Percentiles rank a stretch among this genome's conserved stretches.
Evolutionary conservation across 2,888 invertebrate species (phyloP).

Genomic region (Opisthograptis luteolata): DNA sequence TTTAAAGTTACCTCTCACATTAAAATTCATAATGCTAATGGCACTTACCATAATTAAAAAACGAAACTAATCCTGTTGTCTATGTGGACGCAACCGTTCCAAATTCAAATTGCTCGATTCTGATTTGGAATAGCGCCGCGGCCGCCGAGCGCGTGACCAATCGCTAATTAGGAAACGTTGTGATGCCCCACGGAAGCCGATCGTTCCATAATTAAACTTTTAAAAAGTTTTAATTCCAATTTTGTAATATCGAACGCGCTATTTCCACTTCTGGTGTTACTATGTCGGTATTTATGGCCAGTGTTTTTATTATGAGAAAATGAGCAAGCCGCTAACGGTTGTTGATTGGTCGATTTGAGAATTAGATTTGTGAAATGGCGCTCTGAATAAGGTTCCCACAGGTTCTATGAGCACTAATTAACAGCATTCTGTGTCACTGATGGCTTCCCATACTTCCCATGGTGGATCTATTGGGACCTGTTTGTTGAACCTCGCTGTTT

Average conservation of each 20-base stretch:
- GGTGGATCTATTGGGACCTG: background rate
- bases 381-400: slow-evolving; percentile 32
- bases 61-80: slow-evolving; percentile 54
- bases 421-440: slow-evolving; percentile 32
- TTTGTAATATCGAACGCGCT: slow-evolving; percentile 72
- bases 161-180: slow-evolving; percentile 81
- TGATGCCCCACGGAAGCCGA: slow-evolving; percentile 74
- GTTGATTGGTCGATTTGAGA: slow-evolving; percentile 32
- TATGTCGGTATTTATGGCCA: slow-evolving; percentile 54
- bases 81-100: slow-evolving; percentile 68
- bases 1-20: slow-evolving; percentile 10
- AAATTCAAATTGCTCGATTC: slow-evolving; percentile 79
- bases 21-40: slow-evolving; percentile 42
- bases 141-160: slow-evolving; percentile 79
- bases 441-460: slow-evolving; percentile 26
- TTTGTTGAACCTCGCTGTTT: background rate
- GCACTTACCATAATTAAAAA: slow-evolving; percentile 52
- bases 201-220: slow-evolving; percentile 79
- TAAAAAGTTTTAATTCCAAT: slow-evolving; percentile 73
- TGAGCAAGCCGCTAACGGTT: slow-evolving; percentile 32
- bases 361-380: slow-evolving; percentile 26
- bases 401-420: slow-evolving; percentile 29
- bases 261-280: slow-evolving; percentile 73
- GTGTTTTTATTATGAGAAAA: slow-evolving; percentile 33
- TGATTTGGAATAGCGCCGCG: slow-evolving; percentile 64